These are phyloP conservation scores for Jordanella pulchra DNA, from an alignment of 2,797 vertebrate species.

Conservation along the genomic window DNA sequence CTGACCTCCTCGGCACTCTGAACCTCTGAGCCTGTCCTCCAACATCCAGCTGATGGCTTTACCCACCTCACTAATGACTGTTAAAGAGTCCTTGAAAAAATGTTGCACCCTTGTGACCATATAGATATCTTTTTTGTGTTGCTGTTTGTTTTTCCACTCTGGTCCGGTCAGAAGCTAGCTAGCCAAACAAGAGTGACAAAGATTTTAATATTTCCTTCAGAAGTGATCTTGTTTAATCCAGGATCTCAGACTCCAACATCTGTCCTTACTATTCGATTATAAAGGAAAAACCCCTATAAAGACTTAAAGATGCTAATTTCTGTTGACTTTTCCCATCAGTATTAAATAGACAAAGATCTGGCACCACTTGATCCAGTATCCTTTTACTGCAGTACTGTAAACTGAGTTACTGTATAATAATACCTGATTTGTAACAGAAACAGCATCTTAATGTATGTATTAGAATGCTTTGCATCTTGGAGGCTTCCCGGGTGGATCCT, in stretches of 20 bases:
- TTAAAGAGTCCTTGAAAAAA: conserved; percentile 28
- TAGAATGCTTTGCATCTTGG: not conserved
- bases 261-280: not conserved
- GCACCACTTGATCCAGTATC: conserved; percentile 41
- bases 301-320: not conserved
- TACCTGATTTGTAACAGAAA: not conserved
- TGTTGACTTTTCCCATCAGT: conserved; percentile 15
- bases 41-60: conserved; percentile 5
- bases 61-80: not conserved
- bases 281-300: not conserved
- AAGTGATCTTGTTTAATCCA: not conserved
- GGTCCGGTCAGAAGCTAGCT: not conserved
- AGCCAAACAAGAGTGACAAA: not conserved
- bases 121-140: too few species aligned
- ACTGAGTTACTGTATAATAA: not conserved
- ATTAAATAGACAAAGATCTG: conserved; percentile 5
- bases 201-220: not conserved
- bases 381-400: not conserved
- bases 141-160: not conserved
- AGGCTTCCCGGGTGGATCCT: not conserved
- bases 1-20: conserved; percentile 21
- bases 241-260: conserved; percentile 31
- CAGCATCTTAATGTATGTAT: conserved; percentile 24
- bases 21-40: conserved; percentile 17
- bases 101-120: not conserved